Evolutionary conservation across 2,888 invertebrate genomes (phyloP).

Genomic region (Ophion ventricosus): DNA sequence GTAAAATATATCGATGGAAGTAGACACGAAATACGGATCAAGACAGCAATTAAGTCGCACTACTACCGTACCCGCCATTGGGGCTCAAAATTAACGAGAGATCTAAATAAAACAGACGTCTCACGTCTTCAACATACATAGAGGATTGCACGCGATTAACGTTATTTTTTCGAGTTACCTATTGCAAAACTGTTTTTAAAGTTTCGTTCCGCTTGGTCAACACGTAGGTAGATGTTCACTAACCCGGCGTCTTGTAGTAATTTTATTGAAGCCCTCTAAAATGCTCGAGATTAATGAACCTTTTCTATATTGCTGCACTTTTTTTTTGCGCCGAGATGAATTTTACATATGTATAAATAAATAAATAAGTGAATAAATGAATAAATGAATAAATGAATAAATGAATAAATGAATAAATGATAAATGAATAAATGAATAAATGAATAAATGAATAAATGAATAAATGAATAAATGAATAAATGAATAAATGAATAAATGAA

Average conservation of each 20-base stretch:
- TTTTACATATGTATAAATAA: slow-evolving; percentile 13
- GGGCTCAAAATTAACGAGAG: slow-evolving; percentile 34
- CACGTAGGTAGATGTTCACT: not conserved
- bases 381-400: not conserved
- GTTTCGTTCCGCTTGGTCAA: not conserved
- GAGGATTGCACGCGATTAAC: not conserved
- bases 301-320: slow-evolving; percentile 30
- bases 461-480: not conserved
- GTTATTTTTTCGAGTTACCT: not conserved
- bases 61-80: slow-evolving; percentile 35
- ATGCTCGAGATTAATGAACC: slow-evolving; percentile 41
- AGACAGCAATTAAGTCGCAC: slow-evolving; percentile 76
- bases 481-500: slow-evolving; percentile 3
- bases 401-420: not conserved
- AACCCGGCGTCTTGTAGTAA: not conserved
- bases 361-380: not conserved
- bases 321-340: slow-evolving; percentile 46
- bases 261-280: slow-evolving; percentile 19
- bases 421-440: slow-evolving; percentile 1
- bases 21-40: slow-evolving; percentile 36
- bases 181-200: not conserved
- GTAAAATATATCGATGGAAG: slow-evolving; percentile 45
- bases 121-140: not conserved
- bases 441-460: slow-evolving; percentile 4
- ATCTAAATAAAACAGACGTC: not conserved